Evolutionary conservation across 2,113 vertebrate genomes (phyloP).

Genomic region (Jaculus jaculus): DNA sequence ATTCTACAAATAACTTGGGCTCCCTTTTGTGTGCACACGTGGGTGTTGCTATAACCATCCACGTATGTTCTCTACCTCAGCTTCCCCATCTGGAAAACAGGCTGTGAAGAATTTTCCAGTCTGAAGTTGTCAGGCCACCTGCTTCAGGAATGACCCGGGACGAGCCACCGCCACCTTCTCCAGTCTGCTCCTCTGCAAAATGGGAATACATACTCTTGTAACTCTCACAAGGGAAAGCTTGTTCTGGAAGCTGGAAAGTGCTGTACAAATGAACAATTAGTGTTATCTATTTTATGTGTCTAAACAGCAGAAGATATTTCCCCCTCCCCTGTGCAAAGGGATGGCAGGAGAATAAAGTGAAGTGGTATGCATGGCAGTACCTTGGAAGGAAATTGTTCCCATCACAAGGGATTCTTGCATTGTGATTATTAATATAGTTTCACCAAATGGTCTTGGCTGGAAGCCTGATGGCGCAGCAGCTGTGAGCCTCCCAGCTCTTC

Average conservation of each 20-base stretch:
- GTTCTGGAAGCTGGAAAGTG: neutral
- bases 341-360: neutral
- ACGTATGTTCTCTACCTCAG: neutral
- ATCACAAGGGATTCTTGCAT: neutral
- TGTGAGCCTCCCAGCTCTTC: neutral
- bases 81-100: neutral
- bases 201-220: neutral
- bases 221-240: neutral
- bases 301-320: neutral
- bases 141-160: neutral
- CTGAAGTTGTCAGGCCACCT: neutral
- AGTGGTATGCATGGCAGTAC: neutral
- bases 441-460: conserved; percentile 36
- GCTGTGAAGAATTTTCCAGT: neutral
- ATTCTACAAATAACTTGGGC: neutral
- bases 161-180: neutral
- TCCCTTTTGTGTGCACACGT: neutral
- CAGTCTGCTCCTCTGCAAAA: neutral
- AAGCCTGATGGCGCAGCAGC: neutral
- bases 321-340: neutral
- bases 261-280: neutral
- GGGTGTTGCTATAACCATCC: neutral
- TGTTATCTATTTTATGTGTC: neutral
- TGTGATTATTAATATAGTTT: conserved; percentile 21
- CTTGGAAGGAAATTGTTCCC: neutral